Evolutionary conservation across 2,797 vertebrate genomes (phyloP), one percentile per base, ranked within the genome.

Genomic region (Anguilla megastoma): DNA sequence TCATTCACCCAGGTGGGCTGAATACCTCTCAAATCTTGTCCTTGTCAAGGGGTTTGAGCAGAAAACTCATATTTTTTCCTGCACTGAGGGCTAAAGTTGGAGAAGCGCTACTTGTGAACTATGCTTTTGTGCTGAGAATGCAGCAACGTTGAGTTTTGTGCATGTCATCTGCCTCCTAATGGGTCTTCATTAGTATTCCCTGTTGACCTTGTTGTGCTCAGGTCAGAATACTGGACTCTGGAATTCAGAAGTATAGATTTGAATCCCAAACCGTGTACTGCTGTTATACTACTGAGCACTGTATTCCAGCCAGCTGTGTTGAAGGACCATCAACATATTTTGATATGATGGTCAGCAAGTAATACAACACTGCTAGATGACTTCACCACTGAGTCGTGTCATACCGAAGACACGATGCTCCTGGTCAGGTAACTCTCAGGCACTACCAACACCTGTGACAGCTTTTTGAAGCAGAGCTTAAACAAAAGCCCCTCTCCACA

Each of bases 401-500:
- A n/a, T n/a, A 50, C 41, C 10, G 79, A 48, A n/a, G 79, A 24
- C 45, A 21, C 50, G 79, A 21, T n/a, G 41, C 45, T 82, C 41
- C 45, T 9, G 18, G 76, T 21, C 76, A 80, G 76, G 76, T 80
- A 50, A 12, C 41, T 82, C 79, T 12, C 18, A 82, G 79, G n/a
- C 79, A 24, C 41, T n/a, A 48, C 21, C 18, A 2, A 50, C 79
- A 84, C 52, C 52, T 84, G 83, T 54, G 66, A 79, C 50, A 12
- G 45, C 12, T 16, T 45, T 85, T 52, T 58, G 87, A 56, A 48
- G 71, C 87, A 60, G 30, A 56, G 36, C 84, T 76, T 71, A 52
- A 41, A 63, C 56, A 85, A 79, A 48, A 85, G 30, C 69, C 56
- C 45, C 24, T 84, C 87, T 79, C 52, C 69, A 58, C 52, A 48